phyloP scores from a whole-genome alignment of 2,888 invertebrate genomes.

The Drosophila meridiana region DNA sequence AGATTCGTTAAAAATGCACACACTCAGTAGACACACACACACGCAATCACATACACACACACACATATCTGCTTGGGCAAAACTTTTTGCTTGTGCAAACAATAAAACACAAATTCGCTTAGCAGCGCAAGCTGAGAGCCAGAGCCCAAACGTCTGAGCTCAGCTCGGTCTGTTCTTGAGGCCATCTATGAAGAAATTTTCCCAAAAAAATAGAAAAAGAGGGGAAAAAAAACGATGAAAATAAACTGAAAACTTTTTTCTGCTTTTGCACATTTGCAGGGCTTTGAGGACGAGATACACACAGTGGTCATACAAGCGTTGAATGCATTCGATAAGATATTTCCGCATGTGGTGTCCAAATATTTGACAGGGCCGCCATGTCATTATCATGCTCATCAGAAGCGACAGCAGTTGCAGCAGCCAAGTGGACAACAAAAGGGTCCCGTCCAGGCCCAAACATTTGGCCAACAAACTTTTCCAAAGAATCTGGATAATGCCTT shows the following conservation, averaged over 20 bases:
- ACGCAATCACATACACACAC: constrained; percentile 21
- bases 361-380: constrained; percentile 83
- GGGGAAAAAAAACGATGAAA: constrained; percentile 39
- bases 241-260: constrained; percentile 18
- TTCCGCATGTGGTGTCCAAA: constrained; percentile 84
- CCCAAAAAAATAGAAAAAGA: not conserved
- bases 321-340: constrained; percentile 85
- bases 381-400: constrained; percentile 77
- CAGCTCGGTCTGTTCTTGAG: constrained; percentile 55
- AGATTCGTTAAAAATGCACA: constrained; percentile 80
- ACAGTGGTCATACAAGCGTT: constrained; percentile 85
- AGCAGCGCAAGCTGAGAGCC: constrained; percentile 51
- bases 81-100: constrained; percentile 80
- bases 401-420: constrained; percentile 57
- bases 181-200: constrained; percentile 66
- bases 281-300: constrained; percentile 85
- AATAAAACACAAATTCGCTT: constrained; percentile 82
- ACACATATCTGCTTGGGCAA: constrained; percentile 50
- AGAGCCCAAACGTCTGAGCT: constrained; percentile 29
- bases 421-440: constrained; percentile 76
- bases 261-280: constrained; percentile 71
- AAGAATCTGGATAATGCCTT: constrained; percentile 78
- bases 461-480: constrained; percentile 72
- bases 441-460: constrained; percentile 71
- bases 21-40: constrained; percentile 40